phyloP scores from a whole-genome alignment of 2,113 vertebrate genomes.

The Xyrauchen texanus region DNA sequence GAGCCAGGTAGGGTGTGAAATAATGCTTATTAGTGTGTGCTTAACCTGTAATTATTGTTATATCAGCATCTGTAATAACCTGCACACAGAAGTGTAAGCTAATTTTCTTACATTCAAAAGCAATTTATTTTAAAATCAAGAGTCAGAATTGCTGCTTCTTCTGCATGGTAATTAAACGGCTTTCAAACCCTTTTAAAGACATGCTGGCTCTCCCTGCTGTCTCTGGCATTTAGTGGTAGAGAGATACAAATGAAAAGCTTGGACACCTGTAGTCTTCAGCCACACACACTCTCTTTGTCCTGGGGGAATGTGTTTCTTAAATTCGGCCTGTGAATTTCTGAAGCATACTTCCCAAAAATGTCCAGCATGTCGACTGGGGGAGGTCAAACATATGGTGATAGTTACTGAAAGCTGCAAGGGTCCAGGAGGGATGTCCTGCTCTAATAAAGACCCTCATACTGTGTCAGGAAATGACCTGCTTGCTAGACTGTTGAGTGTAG shows the following conservation, averaged over 20 bases:
- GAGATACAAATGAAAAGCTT: not conserved
- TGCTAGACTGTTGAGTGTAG: constrained; percentile 54
- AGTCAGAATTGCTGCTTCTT: constrained; percentile 1
- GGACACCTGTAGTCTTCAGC: not conserved
- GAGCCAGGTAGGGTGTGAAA: constrained; percentile 80
- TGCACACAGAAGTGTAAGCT: constrained; percentile 12
- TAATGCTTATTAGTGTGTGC: not conserved
- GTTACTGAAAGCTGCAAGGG: constrained; percentile 55
- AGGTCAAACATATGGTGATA: constrained; percentile 57
- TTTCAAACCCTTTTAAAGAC: not conserved
- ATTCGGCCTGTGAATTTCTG: constrained; percentile 20
- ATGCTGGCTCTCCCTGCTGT: not conserved
- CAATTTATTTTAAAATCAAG: constrained; percentile 22
- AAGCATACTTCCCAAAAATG: constrained; percentile 22
- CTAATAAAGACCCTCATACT: constrained; percentile 57
- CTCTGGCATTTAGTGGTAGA: no score
- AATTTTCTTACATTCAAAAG: constrained; percentile 23
- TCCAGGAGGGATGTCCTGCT: constrained; percentile 33
- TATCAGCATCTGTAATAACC: constrained; percentile 10
- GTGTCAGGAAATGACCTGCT: constrained; percentile 60
- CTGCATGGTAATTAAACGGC: constrained; percentile 16
- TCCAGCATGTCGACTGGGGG: not conserved
- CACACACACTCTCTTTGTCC: not conserved
- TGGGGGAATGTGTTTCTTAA: not conserved
- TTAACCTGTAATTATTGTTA: constrained; percentile 9